Base-by-base conservation (phyloP, 1,140 invertebrate genomes). In the Temnothorax curvispinosus region DNA sequence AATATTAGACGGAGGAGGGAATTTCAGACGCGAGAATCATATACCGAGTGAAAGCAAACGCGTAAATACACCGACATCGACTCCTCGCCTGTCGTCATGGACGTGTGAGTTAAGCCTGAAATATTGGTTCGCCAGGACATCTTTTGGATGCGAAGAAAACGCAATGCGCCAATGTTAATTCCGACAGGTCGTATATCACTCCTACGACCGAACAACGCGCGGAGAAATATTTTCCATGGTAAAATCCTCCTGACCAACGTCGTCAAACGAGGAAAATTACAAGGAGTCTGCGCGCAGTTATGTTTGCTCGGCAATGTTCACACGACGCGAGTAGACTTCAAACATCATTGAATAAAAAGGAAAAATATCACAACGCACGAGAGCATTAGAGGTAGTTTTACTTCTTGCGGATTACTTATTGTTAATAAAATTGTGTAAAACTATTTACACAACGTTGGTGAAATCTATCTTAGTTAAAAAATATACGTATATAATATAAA, bases 41-140 rank as follows among this genome's bases (percentile, higher is more conserved):
- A 69, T 41, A 82, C 76, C 44, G 9, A 15, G 47, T 58, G 44
- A 50, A 7, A 56, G 65, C 56, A 21, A 60, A 21, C 44, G 85
- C 65, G 64, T 71, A 87, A 75, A 85, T 67, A 74, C 88, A 88
- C 72, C 27, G n/a, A 71, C 58, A 41, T 47, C 15, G 38, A 32
- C 38, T 54, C 54, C 13, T 21, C 35, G 27, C 5, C 50, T 41
- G 71, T 84, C 58, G 47, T 56, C 38, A 47, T 8, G 41, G 2
- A 56, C 32, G 56, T 64, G n/a, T 50, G 47, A 41, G 85, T 85
- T 89, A 89, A 90, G 85, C 80, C 75, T 76, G 78, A 90, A 77
- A 89, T 87, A 89, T 90, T 87, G 85, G 78, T 52, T 75, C 27
- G 44, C 9, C 58, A 5, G 47, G 41, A 76, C 38, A 76, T 82